Conservation (phyloP, 1,140 invertebrate species). For the Belonocnema kinseyi region DNA sequence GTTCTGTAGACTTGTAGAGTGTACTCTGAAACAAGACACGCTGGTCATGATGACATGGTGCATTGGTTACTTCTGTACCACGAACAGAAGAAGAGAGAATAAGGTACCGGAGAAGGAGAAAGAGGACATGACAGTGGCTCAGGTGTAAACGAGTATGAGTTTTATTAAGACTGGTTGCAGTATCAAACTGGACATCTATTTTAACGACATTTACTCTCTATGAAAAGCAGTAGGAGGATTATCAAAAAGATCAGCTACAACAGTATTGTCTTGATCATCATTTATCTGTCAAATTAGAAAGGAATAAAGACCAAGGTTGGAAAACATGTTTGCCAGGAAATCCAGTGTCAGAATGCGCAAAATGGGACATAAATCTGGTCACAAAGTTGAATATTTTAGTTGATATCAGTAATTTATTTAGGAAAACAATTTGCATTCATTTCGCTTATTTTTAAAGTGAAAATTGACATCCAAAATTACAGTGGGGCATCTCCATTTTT, state of each 20-base stretch:
- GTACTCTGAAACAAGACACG: too few relatives aligned
- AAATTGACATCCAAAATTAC: too few relatives aligned
- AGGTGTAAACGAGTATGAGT: neutral
- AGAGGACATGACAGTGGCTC: neutral
- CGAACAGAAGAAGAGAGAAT: neutral
- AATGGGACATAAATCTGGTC: neutral
- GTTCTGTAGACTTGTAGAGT: neutral
- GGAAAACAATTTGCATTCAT: too few relatives aligned
- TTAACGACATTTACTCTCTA: neutral
- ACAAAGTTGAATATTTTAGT: neutral
- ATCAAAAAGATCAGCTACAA: neutral
- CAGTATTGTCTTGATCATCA: too few relatives aligned
- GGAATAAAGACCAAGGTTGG: neutral
- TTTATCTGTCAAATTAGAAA: neutral
- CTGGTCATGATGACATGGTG: neutral
- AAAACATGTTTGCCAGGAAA: neutral
- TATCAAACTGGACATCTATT: neutral
- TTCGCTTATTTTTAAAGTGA: too few relatives aligned
- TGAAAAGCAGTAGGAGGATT: constrained; percentile 3
- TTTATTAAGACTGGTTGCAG: neutral
- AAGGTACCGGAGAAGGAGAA: neutral
- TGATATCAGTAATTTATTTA: too few relatives aligned
- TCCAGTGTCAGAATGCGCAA: neutral
- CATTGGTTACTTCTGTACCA: neutral
- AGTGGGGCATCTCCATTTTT: too few relatives aligned